Evolutionary conservation across 2,113 vertebrate species (phyloP).

Genomic region (Paradisaea rubra): DNA sequence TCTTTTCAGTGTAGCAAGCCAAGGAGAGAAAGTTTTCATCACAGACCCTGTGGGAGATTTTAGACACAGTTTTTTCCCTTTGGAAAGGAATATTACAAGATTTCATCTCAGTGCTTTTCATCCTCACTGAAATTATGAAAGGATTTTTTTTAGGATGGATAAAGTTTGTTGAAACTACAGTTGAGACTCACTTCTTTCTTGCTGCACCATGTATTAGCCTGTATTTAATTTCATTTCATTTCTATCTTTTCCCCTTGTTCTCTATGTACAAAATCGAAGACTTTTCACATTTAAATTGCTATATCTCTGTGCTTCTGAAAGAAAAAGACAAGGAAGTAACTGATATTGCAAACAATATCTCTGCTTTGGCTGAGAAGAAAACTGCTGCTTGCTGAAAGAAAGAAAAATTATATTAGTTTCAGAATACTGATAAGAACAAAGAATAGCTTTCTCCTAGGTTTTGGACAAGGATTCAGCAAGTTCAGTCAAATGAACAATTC

Average conservation of each 20-base stretch:
- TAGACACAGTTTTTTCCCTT: background rate
- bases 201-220: background rate
- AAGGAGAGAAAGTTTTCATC: background rate
- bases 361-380: background rate
- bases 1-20: background rate
- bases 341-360: background rate
- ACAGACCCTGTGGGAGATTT: background rate
- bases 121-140: background rate
- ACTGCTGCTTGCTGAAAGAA: background rate
- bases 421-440: background rate
- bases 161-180: background rate
- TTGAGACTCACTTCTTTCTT: background rate
- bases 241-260: background rate
- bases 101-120: background rate
- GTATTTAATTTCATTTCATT: background rate
- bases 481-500: background rate
- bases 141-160: background rate
- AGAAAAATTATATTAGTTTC: background rate
- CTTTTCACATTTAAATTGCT: background rate
- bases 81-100: background rate
- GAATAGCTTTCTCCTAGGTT: background rate
- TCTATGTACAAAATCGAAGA: background rate
- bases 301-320: background rate
- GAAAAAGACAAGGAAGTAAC: background rate
- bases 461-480: background rate